Percentiles rank a stretch among this genome's conserved stretches.
These are phyloP conservation scores for Gymnoscopelus microlampas DNA, from an alignment of 2,797 vertebrate species.

Conservation along the genomic window DNA sequence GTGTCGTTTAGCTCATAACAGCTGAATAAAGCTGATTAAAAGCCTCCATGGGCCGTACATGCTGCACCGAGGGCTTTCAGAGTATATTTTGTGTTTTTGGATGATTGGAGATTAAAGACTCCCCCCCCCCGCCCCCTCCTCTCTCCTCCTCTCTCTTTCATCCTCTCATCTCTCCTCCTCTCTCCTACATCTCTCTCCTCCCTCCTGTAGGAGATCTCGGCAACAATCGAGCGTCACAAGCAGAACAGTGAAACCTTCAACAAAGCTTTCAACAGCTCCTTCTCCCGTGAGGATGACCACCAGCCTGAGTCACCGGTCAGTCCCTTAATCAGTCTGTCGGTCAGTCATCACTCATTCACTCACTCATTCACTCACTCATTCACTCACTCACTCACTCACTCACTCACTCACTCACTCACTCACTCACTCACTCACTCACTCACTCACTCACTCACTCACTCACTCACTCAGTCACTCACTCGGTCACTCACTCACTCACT, in stretches of 20 bases:
- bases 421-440: too few species aligned
- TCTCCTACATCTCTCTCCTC: not conserved
- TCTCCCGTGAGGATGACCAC: constrained; percentile 90
- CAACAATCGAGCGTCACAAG: constrained; percentile 94
- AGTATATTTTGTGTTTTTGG: not conserved
- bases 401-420: too few species aligned
- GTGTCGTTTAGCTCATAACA: constrained; percentile 57
- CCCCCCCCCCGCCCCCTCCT: not conserved
- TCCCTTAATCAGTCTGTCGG: constrained; percentile 34
- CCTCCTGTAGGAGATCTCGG: constrained; percentile 86
- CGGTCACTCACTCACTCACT: too few species aligned
- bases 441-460: too few species aligned
- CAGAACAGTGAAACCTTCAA: constrained; percentile 96
- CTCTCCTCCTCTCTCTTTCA: constrained; percentile 2
- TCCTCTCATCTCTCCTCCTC: not conserved
- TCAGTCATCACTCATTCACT: constrained; percentile 3
- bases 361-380: too few species aligned
- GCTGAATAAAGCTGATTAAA: constrained; percentile 67
- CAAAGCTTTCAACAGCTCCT: constrained; percentile 90
- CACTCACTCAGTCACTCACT: too few species aligned
- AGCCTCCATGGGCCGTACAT: constrained; percentile 28
- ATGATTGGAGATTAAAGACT: not conserved
- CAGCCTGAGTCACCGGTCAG: constrained; percentile 87
- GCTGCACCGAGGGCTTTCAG: not conserved
- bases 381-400: too few species aligned